A percentile compares a stretch with the other conserved stretches of the same genome.
Conservation (phyloP, 2,113 vertebrate species). For the Ahaetulla prasina region DNA sequence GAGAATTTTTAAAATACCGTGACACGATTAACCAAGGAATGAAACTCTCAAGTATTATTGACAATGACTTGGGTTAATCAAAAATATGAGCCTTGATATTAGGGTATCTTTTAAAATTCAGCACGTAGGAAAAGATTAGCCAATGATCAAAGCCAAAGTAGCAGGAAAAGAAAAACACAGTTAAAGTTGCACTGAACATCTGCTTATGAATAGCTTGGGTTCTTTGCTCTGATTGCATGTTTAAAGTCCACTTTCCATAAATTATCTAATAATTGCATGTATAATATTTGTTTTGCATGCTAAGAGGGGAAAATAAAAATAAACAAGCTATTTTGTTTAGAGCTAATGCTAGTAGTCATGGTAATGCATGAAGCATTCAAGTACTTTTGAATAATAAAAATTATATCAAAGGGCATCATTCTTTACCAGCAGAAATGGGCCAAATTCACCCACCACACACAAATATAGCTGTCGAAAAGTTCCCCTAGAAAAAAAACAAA, state of each 20-base stretch:
- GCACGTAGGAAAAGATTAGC: neutral
- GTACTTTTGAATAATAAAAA: conserved; percentile 24
- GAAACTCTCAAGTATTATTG: neutral
- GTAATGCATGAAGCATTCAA: conserved; percentile 28
- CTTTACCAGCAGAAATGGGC: conserved; percentile 21
- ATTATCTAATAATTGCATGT: conserved; percentile 32
- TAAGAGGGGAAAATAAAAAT: conserved; percentile 27
- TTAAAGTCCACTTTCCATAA: conserved; percentile 46
- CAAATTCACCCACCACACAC: conserved; percentile 18
- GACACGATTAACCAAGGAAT: neutral
- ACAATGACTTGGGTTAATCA: conserved; percentile 12
- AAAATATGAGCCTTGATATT: neutral
- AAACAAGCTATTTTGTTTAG: conserved; percentile 38
- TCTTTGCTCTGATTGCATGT: conserved; percentile 42
- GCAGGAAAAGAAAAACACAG: conserved; percentile 11
- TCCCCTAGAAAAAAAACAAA: conserved; percentile 25
- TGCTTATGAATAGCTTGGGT: conserved; percentile 10
- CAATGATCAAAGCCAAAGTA: conserved; percentile 16
- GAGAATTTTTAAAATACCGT: conserved; percentile 4
- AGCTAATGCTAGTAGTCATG: neutral
- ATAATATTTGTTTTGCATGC: conserved; percentile 20
- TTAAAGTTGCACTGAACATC: conserved; percentile 42
- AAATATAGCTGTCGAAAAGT: conserved; percentile 27
- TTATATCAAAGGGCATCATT: conserved; percentile 17
- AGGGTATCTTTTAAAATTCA: conserved; percentile 10